Base-by-base conservation (phyloP, 2,113 vertebrate species). In the Psammodynastes pulverulentus region DNA sequence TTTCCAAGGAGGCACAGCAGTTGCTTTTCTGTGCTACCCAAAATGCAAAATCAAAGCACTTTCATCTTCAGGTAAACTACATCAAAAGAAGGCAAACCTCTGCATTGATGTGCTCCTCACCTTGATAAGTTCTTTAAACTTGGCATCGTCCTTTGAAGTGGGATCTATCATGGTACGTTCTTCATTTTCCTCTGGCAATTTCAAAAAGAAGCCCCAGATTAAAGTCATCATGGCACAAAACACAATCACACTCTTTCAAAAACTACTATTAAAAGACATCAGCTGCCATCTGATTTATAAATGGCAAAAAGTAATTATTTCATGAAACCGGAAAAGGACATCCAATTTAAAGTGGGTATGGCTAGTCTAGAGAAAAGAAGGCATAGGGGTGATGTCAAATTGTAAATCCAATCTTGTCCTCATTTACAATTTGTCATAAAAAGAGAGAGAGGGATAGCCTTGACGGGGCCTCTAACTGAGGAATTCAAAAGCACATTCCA, bases 41-140 rank as follows among this genome's bases (percentile, higher is more conserved):
- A 39, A 72, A 72, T 39, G n/a, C 67, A 72, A 72, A 3, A 34
- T 1, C 84, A 86, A 4, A 21, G 29, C 17, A 3, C 5, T 67
- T 34, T 34, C 85, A 86, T 17, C 6, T 49, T 86, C 52, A 72
- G 6, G 15, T 72, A 39, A 39, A 19, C 15, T 29, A 29, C 34
- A 91, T 1, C 3, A 17, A 9, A 86, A 46, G 87, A 86, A 79
- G 0, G 0, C 15, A 3, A 24, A 3, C 9, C 3, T 8, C 26
- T 8, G 13, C 0, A 53, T 24, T 46, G 48, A 86, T 13, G 2
- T 39, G 13, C 1, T 13, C 0, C 89, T 89, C 97, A 99, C 99
- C 98, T 98, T 99, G 93, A 98, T 97, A 26, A 99, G 98, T 48
- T 99, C 99, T 98, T 98, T 99, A 95, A 99, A 99, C 92, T 98